These are phyloP conservation scores for Mayetiola destructor DNA, from an alignment of 2,888 invertebrate species.

Conservation along the genomic window DNA sequence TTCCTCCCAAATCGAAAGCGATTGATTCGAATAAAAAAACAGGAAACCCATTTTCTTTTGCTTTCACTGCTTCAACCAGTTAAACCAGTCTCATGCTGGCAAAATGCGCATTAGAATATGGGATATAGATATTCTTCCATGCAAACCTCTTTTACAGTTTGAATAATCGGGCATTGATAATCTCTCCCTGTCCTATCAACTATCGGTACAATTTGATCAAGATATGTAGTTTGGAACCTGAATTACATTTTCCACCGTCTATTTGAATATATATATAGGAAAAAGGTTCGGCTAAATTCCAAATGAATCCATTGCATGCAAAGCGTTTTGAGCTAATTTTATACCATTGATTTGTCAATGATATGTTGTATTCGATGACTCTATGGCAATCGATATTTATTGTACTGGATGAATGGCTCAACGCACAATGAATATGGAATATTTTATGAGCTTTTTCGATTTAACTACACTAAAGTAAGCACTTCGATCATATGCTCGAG, in stretches of 20 bases:
- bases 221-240: neutral
- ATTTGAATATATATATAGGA: neutral
- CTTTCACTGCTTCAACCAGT: too few relatives aligned
- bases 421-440: too few relatives aligned
- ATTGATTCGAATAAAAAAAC: too few relatives aligned
- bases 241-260: neutral
- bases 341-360: neutral
- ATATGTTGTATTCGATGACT: neutral
- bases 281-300: neutral
- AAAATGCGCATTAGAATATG: too few relatives aligned
- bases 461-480: too few relatives aligned
- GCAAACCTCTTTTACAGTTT: neutral
- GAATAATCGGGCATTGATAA: too few relatives aligned
- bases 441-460: too few relatives aligned
- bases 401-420: neutral
- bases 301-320: conserved; percentile 2
- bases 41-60: too few relatives aligned
- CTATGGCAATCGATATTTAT: neutral
- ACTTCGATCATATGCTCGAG: too few relatives aligned
- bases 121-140: too few relatives aligned
- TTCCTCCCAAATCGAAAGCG: too few relatives aligned
- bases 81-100: too few relatives aligned
- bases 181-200: neutral
- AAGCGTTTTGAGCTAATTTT: conserved; percentile 8
- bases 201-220: neutral